A percentile compares a stretch with the other conserved stretches of the same genome.
Evolutionary conservation across 2,113 vertebrate genomes (phyloP).

Genomic region (Macrotus californicus): DNA sequence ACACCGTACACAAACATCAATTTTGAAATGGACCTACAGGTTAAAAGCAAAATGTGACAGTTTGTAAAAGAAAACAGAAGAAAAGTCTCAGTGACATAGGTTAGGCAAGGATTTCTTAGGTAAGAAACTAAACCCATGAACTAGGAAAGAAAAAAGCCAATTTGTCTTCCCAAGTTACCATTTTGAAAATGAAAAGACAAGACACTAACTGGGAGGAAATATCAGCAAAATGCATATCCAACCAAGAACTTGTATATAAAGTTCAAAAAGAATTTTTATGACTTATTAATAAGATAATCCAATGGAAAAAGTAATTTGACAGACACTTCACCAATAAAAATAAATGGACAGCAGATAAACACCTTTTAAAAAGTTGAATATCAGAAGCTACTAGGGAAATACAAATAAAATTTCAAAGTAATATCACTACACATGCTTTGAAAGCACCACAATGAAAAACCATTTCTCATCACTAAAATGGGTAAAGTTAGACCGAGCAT

Average conservation of each 20-base stretch:
- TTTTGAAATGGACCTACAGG: not conserved
- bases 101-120: not conserved
- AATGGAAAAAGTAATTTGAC: not conserved
- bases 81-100: not conserved
- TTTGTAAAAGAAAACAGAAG: not conserved
- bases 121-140: not conserved
- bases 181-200: not conserved
- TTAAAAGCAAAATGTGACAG: not conserved
- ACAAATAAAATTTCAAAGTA: not conserved
- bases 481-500: not conserved
- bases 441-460: not conserved
- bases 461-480: not conserved
- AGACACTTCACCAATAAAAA: not conserved
- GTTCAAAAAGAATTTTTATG: not conserved
- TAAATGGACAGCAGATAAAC: not conserved
- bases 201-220: not conserved
- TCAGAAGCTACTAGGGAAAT: not conserved
- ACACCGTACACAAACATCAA: not conserved
- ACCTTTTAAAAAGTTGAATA: not conserved
- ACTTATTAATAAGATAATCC: not conserved
- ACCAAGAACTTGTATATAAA: not conserved
- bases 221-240: not conserved
- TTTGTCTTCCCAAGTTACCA: not conserved
- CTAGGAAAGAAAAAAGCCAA: not conserved
- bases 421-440: not conserved